Percentiles rank a stretch among this genome's conserved stretches.
Evolutionary conservation across 2,113 vertebrate genomes (phyloP).

Genomic region (Atlantisia rogersi): DNA sequence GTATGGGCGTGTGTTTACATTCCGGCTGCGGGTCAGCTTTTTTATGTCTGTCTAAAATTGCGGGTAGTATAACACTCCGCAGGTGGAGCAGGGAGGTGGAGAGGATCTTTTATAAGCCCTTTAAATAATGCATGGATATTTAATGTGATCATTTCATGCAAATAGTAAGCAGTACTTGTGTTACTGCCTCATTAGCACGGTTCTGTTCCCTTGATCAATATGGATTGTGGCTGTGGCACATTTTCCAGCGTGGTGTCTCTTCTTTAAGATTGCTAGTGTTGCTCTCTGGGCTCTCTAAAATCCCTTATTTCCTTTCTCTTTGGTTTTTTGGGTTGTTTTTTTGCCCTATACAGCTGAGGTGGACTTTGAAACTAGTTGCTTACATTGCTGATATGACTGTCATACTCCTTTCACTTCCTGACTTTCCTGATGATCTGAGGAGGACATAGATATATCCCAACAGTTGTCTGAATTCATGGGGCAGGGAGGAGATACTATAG

Average conservation of each 20-base stretch:
- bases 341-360: not conserved
- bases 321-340: rapidly evolving
- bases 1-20: not conserved
- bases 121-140: slow-evolving; percentile 29
- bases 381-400: not conserved
- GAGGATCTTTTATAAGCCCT: not conserved
- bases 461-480: not conserved
- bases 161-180: slow-evolving; percentile 13
- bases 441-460: not conserved
- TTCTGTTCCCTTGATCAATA: slow-evolving; percentile 46
- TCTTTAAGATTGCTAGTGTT: rapidly evolving
- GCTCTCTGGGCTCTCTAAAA: not conserved
- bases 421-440: not conserved
- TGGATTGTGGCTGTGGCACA: slow-evolving; percentile 21
- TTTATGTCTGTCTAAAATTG: not conserved
- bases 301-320: not conserved
- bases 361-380: slow-evolving; percentile 50
- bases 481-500: not conserved
- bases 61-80: not conserved
- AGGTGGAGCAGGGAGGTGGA: not conserved
- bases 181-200: slow-evolving; percentile 15
- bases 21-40: not conserved
- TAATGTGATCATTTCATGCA: slow-evolving; percentile 31
- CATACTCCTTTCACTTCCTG: not conserved
- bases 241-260: not conserved